Base-by-base conservation (phyloP, 92 coral and sea anemone genomes). In the Zoanthus solanderi region DNA sequence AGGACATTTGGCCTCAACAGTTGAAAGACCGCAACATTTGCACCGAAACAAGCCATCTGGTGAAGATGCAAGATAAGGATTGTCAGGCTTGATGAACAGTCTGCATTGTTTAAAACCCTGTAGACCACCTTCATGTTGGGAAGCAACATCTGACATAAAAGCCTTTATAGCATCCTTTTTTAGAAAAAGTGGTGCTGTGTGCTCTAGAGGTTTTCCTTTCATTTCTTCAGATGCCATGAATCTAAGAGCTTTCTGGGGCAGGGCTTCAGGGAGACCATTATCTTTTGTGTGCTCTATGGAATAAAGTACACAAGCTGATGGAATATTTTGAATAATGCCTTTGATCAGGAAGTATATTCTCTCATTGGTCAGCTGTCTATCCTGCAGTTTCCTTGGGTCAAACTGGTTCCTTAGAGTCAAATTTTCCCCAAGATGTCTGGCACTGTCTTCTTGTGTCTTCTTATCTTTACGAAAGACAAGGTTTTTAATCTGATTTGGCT, bases 391-490 rank as follows among this genome's bases (percentile, higher is more conserved):
- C 18, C 93, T 37, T 31, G 91, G 93, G 81, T 93, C 93, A 93
- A 90, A 90, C 11, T 87, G 72, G 68, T 92, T 90, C 76, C 76
- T 68, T n/a, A 89, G 30, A 13, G 85, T 86, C 50, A 65, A 67
- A 53, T 45, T 76, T 8, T 7, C 88, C 7, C 16, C 79, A 54
- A 71, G 12, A n/a, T 78, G 78, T 91, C 77, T 84, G 23, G 65
- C 44, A 61, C 69, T 91, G 57, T 75, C 92, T 83, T 93, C 72
- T 46, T 71, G 68, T 1, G 90, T 84, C 71, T 88, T 90, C 74
- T 93, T 90, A 60, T 93, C 89, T 63, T 91, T 90, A 18, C 90
- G 80, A 82, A 93, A 93, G 75, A 78, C 81, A 18, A 93, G 79
- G 72, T 88, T 80, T 23, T 72, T 69, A 2, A 90, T 63, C 46